phyloP scores from a whole-genome alignment of 2,797 vertebrate genomes.

The Cyprinodon diabolis region DNA sequence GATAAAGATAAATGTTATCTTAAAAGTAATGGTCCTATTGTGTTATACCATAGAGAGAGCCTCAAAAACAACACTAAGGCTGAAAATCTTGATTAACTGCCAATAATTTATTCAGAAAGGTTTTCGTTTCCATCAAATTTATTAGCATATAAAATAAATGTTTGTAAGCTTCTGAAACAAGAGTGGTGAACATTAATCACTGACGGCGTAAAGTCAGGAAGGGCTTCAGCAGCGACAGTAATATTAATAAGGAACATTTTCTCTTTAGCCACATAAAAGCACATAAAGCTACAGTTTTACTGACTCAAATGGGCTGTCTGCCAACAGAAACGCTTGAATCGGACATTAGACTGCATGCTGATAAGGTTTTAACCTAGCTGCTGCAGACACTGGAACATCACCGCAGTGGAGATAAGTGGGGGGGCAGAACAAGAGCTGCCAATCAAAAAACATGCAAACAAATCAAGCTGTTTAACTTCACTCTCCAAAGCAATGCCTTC shows the following conservation, averaged over 20 bases:
- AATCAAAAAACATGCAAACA: conserved; percentile 2
- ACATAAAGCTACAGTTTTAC: conserved; percentile 20
- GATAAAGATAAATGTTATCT: conserved; percentile 72
- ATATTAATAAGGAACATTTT: conserved; percentile 21
- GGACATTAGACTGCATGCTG: conserved; percentile 10
- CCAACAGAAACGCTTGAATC: conserved; percentile 10
- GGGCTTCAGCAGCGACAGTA: conserved; percentile 27
- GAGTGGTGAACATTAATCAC: conserved; percentile 51
- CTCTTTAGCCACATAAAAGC: conserved; percentile 14
- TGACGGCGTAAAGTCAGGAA: conserved; percentile 39
- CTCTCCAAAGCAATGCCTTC: neutral
- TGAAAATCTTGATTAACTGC: conserved; percentile 46
- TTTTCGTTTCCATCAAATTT: conserved; percentile 55
- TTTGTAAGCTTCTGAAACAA: conserved; percentile 27
- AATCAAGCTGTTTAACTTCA: conserved; percentile 2
- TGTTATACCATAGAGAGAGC: conserved; percentile 34
- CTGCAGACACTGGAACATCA: conserved; percentile 5
- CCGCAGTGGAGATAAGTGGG: neutral
- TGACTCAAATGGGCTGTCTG: conserved; percentile 9
- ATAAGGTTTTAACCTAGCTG: conserved; percentile 16
- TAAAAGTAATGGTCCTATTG: conserved; percentile 52
- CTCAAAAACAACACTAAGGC: conserved; percentile 3
- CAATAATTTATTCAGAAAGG: conserved; percentile 55
- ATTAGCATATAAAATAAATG: conserved; percentile 48
- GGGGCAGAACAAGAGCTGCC: conserved; percentile 1